Evolutionary conservation across 2,113 vertebrate species (phyloP).

Genomic region (Cisticola juncidis): DNA sequence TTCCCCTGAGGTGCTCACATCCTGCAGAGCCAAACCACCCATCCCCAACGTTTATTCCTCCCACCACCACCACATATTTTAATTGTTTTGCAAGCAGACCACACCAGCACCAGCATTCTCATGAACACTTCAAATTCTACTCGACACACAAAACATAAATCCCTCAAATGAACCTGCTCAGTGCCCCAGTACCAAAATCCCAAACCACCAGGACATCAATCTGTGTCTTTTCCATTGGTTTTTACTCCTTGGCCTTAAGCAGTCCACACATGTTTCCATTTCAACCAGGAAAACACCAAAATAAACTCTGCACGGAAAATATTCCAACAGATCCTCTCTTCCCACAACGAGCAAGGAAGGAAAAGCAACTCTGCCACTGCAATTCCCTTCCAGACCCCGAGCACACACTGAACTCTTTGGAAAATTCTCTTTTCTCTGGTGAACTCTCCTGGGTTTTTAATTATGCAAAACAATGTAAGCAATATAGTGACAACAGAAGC

Average conservation of each 20-base stretch:
- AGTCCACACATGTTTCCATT: neutral
- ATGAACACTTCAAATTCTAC: neutral
- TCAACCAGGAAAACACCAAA: neutral
- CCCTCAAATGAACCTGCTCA: neutral
- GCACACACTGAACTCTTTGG: neutral
- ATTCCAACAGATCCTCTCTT: neutral
- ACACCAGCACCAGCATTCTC: neutral
- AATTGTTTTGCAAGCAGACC: neutral
- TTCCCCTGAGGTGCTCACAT: neutral
- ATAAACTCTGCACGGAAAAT: neutral
- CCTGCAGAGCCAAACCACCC: neutral
- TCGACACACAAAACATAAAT: neutral
- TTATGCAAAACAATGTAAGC: neutral
- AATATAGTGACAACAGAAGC: neutral
- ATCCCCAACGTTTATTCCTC: neutral
- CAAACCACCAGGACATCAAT: neutral
- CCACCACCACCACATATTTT: neutral
- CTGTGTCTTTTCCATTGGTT: neutral
- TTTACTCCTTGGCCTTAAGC: neutral
- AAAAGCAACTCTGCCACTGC: neutral
- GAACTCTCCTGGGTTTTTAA: neutral
- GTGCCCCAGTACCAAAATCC: neutral
- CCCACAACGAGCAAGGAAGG: neutral
- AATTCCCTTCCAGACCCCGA: neutral
- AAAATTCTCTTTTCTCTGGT: neutral